These are phyloP conservation scores for Paradisaea rubra DNA, from an alignment of 2,113 vertebrate species.

Conservation along the genomic window DNA sequence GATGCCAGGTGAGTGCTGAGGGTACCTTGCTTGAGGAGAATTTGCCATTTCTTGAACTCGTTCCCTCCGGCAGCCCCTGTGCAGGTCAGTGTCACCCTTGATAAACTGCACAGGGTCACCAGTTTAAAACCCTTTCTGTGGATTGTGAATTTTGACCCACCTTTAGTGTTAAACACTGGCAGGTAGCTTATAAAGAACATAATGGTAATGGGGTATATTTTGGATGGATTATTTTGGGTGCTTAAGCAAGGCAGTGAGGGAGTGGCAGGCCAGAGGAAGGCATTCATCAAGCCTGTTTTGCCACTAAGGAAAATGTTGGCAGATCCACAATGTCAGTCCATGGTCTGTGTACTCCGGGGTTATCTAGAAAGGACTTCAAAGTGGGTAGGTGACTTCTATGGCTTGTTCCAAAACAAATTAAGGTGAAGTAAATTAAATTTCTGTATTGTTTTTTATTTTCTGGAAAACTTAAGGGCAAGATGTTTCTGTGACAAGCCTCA, in stretches of 20 bases:
- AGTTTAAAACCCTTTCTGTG: not conserved
- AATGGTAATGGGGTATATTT: not conserved
- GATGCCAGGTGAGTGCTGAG: not conserved
- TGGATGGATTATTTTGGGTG: not conserved
- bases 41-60: not conserved
- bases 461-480: not conserved
- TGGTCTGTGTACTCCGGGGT: not conserved
- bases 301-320: not conserved
- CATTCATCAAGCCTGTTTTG: not conserved
- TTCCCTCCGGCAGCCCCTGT: fast-evolving
- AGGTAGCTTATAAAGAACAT: not conserved
- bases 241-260: not conserved
- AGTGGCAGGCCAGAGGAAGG: not conserved
- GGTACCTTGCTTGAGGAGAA: fast-evolving
- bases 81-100: not conserved
- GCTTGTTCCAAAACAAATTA: not conserved
- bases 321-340: not conserved
- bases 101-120: fast-evolving
- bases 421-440: not conserved
- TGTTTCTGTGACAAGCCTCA: not conserved
- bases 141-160: not conserved
- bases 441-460: not conserved
- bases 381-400: not conserved
- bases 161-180: not conserved
- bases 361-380: not conserved